Evolutionary conservation across 1,140 invertebrate species (phyloP).

Genomic region (Proctacanthus coquilletti): DNA sequence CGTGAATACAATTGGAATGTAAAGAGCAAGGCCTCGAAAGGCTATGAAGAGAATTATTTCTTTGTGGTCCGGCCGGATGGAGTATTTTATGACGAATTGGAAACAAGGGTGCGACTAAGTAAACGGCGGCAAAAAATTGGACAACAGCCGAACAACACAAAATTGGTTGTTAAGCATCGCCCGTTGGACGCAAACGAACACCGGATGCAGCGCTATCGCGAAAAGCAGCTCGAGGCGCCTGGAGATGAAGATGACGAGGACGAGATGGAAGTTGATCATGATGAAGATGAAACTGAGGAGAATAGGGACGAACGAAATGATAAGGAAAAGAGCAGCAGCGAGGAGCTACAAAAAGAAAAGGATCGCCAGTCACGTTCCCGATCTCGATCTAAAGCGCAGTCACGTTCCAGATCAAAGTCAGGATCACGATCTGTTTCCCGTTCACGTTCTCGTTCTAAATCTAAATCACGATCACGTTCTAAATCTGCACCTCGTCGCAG

Average conservation of each 20-base stretch:
- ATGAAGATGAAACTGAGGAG: slow-evolving; percentile 57
- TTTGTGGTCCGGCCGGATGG: slow-evolving; percentile 81
- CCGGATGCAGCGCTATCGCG: slow-evolving; percentile 68
- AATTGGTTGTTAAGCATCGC: slow-evolving; percentile 78
- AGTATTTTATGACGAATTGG: slow-evolving; percentile 93
- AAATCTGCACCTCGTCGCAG: slow-evolving; percentile 10
- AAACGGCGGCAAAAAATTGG: slow-evolving; percentile 71
- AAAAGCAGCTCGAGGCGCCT: slow-evolving; percentile 76
- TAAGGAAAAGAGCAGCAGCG: slow-evolving; percentile 20
- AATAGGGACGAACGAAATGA: slow-evolving; percentile 31
- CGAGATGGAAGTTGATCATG: slow-evolving; percentile 41
- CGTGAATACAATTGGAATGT: slow-evolving; percentile 98
- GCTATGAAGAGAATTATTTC: slow-evolving; percentile 98
- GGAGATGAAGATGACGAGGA: slow-evolving; percentile 64
- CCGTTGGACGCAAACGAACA: slow-evolving; percentile 75
- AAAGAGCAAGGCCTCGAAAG: slow-evolving; percentile 93
- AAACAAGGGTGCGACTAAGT: slow-evolving; percentile 83
- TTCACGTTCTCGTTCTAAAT: slow-evolving; percentile 9
- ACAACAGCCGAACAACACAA: slow-evolving; percentile 39
- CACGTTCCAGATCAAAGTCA: slow-evolving; percentile 10
- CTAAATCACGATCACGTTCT: slow-evolving; percentile 9
- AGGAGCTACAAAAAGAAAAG: slow-evolving; percentile 16
- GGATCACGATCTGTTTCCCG: slow-evolving; percentile 9
- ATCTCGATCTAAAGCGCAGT: slow-evolving; percentile 13
- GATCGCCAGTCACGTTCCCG: slow-evolving; percentile 24